These are phyloP conservation scores for Macrosoma leucophasiata DNA, from an alignment of 2,888 invertebrate species.

Conservation along the genomic window DNA sequence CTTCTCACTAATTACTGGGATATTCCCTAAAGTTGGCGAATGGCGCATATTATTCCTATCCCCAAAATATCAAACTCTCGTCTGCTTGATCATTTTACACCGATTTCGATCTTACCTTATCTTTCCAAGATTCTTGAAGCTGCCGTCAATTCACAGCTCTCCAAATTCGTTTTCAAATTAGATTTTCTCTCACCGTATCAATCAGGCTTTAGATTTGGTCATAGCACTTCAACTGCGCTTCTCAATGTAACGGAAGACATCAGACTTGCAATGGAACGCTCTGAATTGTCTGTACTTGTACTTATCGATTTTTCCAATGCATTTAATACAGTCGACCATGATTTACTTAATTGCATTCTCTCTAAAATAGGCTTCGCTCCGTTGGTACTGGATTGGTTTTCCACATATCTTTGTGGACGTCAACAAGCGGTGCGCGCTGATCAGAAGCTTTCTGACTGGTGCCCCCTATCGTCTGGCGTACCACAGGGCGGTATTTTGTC, in stretches of 20 bases:
- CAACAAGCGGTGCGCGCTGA: too few species aligned
- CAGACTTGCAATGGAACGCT: constrained; percentile 2
- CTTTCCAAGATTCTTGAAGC: constrained; percentile 16
- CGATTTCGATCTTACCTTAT: constrained; percentile 10
- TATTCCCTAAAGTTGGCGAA: too few species aligned
- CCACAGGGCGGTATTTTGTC: too few species aligned
- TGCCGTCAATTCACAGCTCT: background rate
- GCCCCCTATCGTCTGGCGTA: too few species aligned
- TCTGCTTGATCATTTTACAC: constrained; percentile 2
- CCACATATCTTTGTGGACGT: too few species aligned
- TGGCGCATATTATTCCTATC: too few species aligned
- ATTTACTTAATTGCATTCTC: too few species aligned
- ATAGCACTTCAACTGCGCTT: constrained; percentile 16
- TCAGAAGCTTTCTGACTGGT: too few species aligned
- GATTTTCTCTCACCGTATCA: constrained; percentile 1
- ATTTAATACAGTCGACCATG: too few species aligned
- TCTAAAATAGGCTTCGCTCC: too few species aligned
- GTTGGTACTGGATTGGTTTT: too few species aligned
- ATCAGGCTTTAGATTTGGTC: constrained; percentile 8
- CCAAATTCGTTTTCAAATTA: background rate
- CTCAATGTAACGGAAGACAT: constrained; percentile 14
- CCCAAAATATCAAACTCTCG: background rate
- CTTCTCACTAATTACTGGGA: too few species aligned
- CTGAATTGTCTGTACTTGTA: background rate
- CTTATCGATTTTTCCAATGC: constrained; percentile 5